Base-by-base conservation (phyloP, 2,113 vertebrate species). In the Cettia cetti region DNA sequence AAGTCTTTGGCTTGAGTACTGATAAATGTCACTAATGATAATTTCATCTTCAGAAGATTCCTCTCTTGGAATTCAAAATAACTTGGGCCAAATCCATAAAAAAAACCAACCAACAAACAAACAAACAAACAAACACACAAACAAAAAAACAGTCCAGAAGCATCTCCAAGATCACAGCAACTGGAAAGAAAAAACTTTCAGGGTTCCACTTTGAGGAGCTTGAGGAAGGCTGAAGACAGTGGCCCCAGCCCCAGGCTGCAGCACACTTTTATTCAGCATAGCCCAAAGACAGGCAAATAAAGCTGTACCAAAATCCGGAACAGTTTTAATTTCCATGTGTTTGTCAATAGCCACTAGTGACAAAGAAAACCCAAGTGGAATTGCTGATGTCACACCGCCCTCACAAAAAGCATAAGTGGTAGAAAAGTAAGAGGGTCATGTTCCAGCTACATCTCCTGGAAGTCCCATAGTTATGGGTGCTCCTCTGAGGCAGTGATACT, bases 131-230 rank as follows among this genome's bases (percentile, higher is more conserved):
- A n/a, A n/a, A n/a, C n/a, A n/a, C n/a, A n/a, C n/a, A n/a, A n/a
- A n/a, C n/a, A n/a, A 13, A 40, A 40, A 40, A 40, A 15, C 21
- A 52, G 35, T 56, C 16, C 24, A 47, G 47, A 66, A 77, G 17
- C 8, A 50, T 59, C 28, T 71, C 35, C 18, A 42, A 70, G 59
- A 49, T 49, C 30, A 57, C 8, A 90, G 42, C 26, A 80, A 27
- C 21, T 65, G 33, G 28, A 74, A 86, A 61, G 35, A 7, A 30
- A 21, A 72, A 72, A 27, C 20, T 50, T 26, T 69, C 33, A 33
- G 12, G 9, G 15, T 47, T 39, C 14, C 0, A 0, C 9, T 15
- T 0, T 35, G 44, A 50, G 2, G 22, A 33, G 10, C 17, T 65
- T 54, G 18, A 83, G 33, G 33, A 82, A 78, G 66, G 11, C 3